Conservation (phyloP, 2,888 invertebrate species). For the Syritta pipiens region DNA sequence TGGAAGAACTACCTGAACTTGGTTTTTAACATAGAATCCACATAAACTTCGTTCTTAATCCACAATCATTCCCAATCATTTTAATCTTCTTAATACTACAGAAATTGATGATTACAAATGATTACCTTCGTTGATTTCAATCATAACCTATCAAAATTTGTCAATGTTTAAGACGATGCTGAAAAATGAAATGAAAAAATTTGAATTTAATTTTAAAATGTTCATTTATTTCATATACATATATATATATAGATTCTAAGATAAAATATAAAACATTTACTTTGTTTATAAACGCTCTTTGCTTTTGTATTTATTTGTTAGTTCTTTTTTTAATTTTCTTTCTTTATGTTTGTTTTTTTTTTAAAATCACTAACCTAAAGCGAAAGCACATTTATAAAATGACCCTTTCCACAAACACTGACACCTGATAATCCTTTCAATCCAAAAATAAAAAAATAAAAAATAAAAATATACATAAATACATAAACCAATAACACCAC, state of each 20-base stretch:
- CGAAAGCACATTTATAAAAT: slow-evolving; percentile 70
- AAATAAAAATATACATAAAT: slow-evolving; percentile 37
- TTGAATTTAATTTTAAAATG: slow-evolving; percentile 36
- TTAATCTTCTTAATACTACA: too few species aligned
- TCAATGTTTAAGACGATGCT: too few species aligned
- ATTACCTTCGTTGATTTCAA: too few species aligned
- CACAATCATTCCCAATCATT: too few species aligned
- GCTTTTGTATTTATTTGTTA: slow-evolving; percentile 21
- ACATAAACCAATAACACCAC: slow-evolving; percentile 65
- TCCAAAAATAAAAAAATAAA: slow-evolving; percentile 8
- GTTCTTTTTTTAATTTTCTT: slow-evolving; percentile 6
- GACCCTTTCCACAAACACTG: slow-evolving; percentile 64
- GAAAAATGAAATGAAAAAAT: neutral
- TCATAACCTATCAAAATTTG: too few species aligned
- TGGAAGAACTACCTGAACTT: too few species aligned
- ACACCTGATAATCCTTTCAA: slow-evolving; percentile 64
- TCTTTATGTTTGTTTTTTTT: slow-evolving; percentile 6
- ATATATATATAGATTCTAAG: slow-evolving; percentile 26
- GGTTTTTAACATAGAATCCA: too few species aligned
- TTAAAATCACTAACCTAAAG: slow-evolving; percentile 62
- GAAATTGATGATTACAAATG: too few species aligned
- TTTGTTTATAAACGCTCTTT: slow-evolving; percentile 52
- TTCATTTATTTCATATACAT: slow-evolving; percentile 64
- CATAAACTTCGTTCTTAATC: too few species aligned
- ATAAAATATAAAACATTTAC: slow-evolving; percentile 47